These are phyloP conservation scores for Disparrhopalites patrizii DNA, from an alignment of 2,888 invertebrate species.

Conservation along the genomic window DNA sequence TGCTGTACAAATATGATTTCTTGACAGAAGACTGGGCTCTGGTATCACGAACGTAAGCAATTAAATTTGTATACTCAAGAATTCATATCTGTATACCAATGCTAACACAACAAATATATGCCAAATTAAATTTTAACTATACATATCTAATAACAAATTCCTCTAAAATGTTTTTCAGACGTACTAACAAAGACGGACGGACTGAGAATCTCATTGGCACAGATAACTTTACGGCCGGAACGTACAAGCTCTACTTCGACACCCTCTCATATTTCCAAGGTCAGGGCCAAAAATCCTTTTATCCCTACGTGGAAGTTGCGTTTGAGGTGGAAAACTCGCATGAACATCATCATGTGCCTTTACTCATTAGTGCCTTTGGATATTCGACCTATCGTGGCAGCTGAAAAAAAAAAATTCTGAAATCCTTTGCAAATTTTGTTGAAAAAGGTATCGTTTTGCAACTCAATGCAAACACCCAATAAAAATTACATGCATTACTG, in stretches of 20 bases:
- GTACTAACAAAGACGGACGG: constrained; percentile 61
- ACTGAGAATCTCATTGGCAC: constrained; percentile 61
- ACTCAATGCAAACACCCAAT: no score
- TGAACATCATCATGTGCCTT: constrained; percentile 70
- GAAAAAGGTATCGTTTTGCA: no score
- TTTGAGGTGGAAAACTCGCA: constrained; percentile 63
- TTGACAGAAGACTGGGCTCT: constrained; percentile 63
- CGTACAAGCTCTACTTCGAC: constrained; percentile 71
- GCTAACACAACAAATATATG: neutral
- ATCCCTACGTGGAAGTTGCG: constrained; percentile 73
- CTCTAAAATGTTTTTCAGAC: constrained; percentile 28
- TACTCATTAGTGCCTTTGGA: constrained; percentile 70
- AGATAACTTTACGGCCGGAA: constrained; percentile 61
- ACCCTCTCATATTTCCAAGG: constrained; percentile 65
- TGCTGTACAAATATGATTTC: constrained; percentile 58
- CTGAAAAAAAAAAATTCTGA: no score
- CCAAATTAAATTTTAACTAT: no score
- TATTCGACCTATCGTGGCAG: constrained; percentile 72
- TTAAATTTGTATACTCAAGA: neutral
- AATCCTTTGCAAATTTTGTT: no score
- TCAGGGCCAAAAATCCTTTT: constrained; percentile 54
- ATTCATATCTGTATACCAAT: neutral
- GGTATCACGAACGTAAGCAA: constrained; percentile 52
- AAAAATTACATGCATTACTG: no score
- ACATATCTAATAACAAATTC: neutral